These are phyloP conservation scores for Cryptus viduatorius DNA, from an alignment of 2,888 invertebrate species.

Conservation along the genomic window DNA sequence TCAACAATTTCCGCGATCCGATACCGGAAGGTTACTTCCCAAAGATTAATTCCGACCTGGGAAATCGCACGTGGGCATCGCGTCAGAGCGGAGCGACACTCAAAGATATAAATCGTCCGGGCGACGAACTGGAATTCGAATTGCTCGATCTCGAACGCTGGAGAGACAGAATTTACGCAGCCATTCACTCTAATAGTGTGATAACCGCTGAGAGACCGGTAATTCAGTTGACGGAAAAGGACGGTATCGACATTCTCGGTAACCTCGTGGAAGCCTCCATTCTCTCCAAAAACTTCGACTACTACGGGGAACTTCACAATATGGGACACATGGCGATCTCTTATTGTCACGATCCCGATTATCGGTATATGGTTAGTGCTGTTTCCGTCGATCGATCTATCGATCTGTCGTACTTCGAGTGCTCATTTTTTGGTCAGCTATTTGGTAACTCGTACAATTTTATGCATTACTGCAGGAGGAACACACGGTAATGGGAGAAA, in stretches of 20 bases:
- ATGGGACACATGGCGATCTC: conserved; percentile 92
- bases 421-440: background rate
- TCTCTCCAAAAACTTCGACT: conserved; percentile 89
- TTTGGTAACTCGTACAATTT: background rate
- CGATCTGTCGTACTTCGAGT: background rate
- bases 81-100: conserved; percentile 87
- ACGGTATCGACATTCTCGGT: conserved; percentile 92
- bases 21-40: conserved; percentile 94
- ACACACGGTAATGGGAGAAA: conserved; percentile 93
- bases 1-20: conserved; percentile 89
- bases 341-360: conserved; percentile 93
- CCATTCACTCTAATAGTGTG: conserved; percentile 89
- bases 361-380: conserved; percentile 88
- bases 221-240: conserved; percentile 88
- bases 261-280: conserved; percentile 91
- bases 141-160: conserved; percentile 91
- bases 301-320: conserved; percentile 94
- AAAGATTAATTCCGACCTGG: conserved; percentile 92
- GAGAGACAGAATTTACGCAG: conserved; percentile 90
- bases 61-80: conserved; percentile 92
- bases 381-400: background rate
- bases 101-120: conserved; percentile 89
- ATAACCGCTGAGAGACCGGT: conserved; percentile 87
- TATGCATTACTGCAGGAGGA: conserved; percentile 87
- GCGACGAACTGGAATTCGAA: conserved; percentile 89